Conservation (phyloP, 2,888 invertebrate genomes). For the Agrochola litura region DNA sequence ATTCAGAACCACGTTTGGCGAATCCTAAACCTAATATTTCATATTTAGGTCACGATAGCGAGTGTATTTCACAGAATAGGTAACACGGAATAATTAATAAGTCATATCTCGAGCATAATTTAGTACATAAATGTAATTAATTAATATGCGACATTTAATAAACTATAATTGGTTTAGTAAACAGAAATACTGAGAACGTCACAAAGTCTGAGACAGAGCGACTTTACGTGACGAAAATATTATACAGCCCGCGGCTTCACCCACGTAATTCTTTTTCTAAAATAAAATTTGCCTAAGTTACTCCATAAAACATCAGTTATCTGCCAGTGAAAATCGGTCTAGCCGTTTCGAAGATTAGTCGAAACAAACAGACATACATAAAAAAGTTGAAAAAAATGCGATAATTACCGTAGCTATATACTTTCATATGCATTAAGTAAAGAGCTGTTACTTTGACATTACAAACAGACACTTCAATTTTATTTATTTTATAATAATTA, state of each 20-base stretch:
- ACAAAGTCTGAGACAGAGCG: neutral
- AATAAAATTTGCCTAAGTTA: no score
- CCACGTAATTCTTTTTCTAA: no score
- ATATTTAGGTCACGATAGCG: constrained; percentile 42
- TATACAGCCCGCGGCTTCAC: neutral
- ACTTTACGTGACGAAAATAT: neutral
- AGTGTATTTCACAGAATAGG: constrained; percentile 39
- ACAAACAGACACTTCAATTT: no score
- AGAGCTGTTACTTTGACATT: no score
- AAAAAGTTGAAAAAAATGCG: no score
- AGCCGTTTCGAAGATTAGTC: no score
- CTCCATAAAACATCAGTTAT: no score
- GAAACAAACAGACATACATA: no score
- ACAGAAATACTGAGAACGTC: constrained; percentile 1
- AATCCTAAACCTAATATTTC: constrained; percentile 41
- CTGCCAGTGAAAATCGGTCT: no score
- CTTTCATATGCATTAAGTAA: no score
- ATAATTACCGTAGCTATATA: no score
- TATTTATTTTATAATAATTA: no score
- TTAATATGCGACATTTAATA: constrained; percentile 24
- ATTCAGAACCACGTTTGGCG: constrained; percentile 56
- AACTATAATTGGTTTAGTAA: constrained; percentile 14
- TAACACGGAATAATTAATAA: constrained; percentile 37
- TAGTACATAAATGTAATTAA: constrained; percentile 13
- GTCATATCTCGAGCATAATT: constrained; percentile 30